A percentile compares a stretch with the other conserved stretches of the same genome.
phyloP scores from a whole-genome alignment of 2,888 invertebrate genomes.

The Coecobrya sp. region DNA sequence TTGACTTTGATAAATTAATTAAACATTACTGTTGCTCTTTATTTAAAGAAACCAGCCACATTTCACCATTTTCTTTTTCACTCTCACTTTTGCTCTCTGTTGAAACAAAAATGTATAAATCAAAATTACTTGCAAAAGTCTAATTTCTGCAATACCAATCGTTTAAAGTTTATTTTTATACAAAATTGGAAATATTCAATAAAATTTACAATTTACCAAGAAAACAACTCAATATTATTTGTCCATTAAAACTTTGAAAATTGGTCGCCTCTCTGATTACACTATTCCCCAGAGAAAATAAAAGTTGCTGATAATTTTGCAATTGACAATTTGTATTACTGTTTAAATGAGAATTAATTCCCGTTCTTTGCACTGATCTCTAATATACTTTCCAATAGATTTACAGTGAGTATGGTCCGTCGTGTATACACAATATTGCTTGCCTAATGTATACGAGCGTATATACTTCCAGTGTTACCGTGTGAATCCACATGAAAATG shows the following conservation, averaged over 20 bases:
- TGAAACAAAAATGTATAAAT: too few species aligned
- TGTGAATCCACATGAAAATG: slow-evolving; percentile 44
- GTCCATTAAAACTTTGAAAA: background rate
- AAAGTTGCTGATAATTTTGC: background rate
- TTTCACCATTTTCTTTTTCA: too few species aligned
- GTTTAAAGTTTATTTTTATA: too few species aligned
- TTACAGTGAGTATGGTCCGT: background rate
- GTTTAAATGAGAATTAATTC: background rate
- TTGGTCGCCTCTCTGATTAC: background rate
- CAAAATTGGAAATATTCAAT: too few species aligned
- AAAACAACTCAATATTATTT: background rate
- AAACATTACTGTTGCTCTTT: too few species aligned
- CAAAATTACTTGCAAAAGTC: too few species aligned
- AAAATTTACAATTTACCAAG: too few species aligned
- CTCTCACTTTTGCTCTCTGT: too few species aligned
- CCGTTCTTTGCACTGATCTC: background rate
- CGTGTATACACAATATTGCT: background rate
- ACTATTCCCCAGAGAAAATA: background rate
- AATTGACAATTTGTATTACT: background rate
- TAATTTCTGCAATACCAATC: too few species aligned
- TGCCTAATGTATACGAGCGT: background rate
- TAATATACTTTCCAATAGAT: background rate
- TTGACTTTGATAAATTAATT: too few species aligned
- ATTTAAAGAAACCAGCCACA: too few species aligned
- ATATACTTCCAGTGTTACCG: background rate